phyloP scores from a whole-genome alignment of 2,113 vertebrate genomes.

The Corythaeola cristata region DNA sequence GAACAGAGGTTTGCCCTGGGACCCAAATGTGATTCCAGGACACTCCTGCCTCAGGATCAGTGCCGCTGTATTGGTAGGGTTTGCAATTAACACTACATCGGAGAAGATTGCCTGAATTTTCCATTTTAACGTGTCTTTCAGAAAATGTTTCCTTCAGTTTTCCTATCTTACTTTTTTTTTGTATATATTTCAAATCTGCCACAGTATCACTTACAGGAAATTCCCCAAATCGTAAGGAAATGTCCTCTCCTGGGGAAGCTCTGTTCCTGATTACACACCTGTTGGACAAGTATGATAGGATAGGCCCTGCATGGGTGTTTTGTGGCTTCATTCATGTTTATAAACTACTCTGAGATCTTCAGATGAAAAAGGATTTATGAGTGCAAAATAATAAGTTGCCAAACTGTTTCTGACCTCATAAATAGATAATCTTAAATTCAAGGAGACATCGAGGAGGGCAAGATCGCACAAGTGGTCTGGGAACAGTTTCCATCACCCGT shows the following conservation, averaged over 20 bases:
- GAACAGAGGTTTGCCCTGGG: background rate
- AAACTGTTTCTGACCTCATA: slow-evolving; percentile 5
- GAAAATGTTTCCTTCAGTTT: background rate
- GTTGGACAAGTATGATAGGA: background rate
- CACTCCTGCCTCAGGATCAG: background rate
- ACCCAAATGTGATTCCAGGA: background rate
- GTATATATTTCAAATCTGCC: background rate
- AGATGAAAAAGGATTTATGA: background rate
- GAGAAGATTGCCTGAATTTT: background rate
- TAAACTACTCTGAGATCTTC: slow-evolving; percentile 3
- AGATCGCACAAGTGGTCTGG: background rate
- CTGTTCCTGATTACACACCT: background rate
- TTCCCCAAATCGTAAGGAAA: background rate
- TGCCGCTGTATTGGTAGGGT: accelerated
- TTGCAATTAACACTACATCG: accelerated
- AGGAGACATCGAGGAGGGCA: background rate
- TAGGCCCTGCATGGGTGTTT: background rate
- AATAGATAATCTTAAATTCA: background rate
- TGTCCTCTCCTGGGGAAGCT: background rate
- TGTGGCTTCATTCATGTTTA: slow-evolving; percentile 36
- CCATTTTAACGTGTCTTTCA: background rate
- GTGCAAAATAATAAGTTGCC: background rate
- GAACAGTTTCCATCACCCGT: background rate
- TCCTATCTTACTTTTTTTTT: accelerated
- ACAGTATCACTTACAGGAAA: background rate